Conservation (phyloP, 2,797 vertebrate genomes). For the Myotis pilosus region DNA sequence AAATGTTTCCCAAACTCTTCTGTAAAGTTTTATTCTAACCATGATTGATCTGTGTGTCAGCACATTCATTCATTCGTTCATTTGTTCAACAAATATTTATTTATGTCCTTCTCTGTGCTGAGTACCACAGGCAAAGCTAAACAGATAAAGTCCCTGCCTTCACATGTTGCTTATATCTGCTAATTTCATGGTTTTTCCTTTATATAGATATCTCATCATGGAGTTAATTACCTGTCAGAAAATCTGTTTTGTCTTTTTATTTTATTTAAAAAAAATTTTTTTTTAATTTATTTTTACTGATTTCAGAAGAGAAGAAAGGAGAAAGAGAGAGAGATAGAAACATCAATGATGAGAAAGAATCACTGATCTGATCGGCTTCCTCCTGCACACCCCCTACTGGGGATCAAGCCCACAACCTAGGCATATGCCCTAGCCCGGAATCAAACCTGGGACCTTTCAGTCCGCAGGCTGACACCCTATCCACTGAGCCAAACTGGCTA, state of each 20-base stretch:
- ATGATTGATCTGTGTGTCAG: neutral
- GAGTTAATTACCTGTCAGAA: constrained; percentile 18
- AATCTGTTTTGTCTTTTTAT: neutral
- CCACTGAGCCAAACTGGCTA: too few relatives aligned
- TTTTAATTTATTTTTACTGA: too few relatives aligned
- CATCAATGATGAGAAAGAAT: too few relatives aligned
- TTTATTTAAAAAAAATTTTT: too few relatives aligned
- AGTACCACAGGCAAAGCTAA: neutral
- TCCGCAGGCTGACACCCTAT: too few relatives aligned
- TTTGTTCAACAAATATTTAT: constrained; percentile 19
- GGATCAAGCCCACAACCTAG: too few relatives aligned
- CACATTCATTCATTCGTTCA: neutral
- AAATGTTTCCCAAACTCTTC: neutral
- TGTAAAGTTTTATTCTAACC: neutral
- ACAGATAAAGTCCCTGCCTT: neutral
- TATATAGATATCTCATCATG: neutral
- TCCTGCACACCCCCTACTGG: too few relatives aligned
- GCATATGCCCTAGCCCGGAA: too few relatives aligned
- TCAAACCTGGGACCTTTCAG: too few relatives aligned
- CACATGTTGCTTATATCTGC: neutral
- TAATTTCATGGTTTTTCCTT: constrained; percentile 13
- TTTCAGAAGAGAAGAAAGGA: too few relatives aligned
- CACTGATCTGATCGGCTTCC: too few relatives aligned
- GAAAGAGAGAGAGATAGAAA: too few relatives aligned
- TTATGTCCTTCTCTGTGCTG: neutral